Evolutionary conservation across 2,888 invertebrate genomes (phyloP), one percentile per base, ranked within the genome.

Genomic region (Drosophila trichaetosa): DNA sequence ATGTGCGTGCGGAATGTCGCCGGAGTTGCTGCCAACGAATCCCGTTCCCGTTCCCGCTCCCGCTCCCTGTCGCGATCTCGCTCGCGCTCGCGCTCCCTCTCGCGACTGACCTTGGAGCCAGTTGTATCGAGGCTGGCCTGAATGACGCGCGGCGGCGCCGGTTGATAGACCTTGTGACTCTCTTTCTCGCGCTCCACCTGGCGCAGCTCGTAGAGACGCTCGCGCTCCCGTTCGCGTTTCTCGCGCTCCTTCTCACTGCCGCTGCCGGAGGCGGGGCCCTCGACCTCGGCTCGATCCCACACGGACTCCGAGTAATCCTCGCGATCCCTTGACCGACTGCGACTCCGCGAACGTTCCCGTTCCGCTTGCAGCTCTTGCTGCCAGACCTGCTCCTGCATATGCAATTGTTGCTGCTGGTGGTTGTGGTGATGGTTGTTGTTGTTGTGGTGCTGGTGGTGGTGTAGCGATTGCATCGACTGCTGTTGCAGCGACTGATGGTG

Each of bases 1-100:
- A 96, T 96, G 87, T 96, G 96, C 1, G 96, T 96, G 83, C 96
- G 95, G 86, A 96, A 96, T 1, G 96, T 96, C 0, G 96, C 95
- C 57, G 96, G 93, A 63, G 87, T 73, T 5, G 79, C 69, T 18
- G 53, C 29, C 63, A 40, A 42, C 11, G 68, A 62, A 18, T 74
- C 67, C 7, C 71, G 16, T 2, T 73, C 73, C 0, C 73, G 6
- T 1, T 68, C 59, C 2, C 69, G 13, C 0, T 76, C 63, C 27
- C 54, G 34, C 48, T 69, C 58, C 48, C 73, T 46, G 46, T 46
- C 46, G 16, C 46, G 46, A 24, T 68, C 53, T 0, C 54, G 21
- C 1, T 59, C 69, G 0, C 69, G 52, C 7, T 48, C 61, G 0
- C 57, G 53, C 13, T 49, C 57, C 46, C 60, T 34, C 21, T 67